Evolutionary conservation across 2,113 vertebrate genomes (phyloP).

Genomic region (Cryptoleucopteryx plumbea): DNA sequence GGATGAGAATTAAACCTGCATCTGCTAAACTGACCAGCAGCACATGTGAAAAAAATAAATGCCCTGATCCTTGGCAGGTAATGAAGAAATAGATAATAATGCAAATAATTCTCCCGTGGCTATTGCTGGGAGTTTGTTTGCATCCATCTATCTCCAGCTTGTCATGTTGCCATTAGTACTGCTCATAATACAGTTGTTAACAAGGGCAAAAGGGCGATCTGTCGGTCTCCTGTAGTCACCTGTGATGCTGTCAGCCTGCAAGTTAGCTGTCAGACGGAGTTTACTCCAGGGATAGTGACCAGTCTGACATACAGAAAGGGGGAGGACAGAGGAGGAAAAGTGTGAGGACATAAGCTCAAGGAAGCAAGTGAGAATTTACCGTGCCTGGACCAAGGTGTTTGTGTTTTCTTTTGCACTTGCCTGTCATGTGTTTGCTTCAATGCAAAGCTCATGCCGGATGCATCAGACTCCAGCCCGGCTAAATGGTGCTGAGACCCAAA

Average conservation of each 20-base stretch:
- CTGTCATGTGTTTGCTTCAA: not conserved
- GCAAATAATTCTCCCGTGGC: constrained; percentile 6
- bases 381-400: not conserved
- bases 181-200: constrained; percentile 52
- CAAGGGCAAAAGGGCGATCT: constrained; percentile 9
- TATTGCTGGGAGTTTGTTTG: constrained; percentile 15
- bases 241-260: not conserved
- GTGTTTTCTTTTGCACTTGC: not conserved
- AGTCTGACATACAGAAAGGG: not conserved
- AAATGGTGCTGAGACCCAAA: not conserved
- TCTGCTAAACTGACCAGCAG: constrained; percentile 14
- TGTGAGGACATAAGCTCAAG: not conserved
- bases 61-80: constrained; percentile 8
- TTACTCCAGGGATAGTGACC: not conserved
- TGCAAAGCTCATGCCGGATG: not conserved
- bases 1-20: not conserved
- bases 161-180: constrained; percentile 42
- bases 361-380: not conserved
- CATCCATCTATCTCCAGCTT: constrained; percentile 27
- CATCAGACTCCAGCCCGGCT: not conserved
- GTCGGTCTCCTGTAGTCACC: not conserved
- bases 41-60: constrained; percentile 12
- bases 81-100: constrained; percentile 52
- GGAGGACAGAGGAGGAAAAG: not conserved
- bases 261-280: constrained; percentile 1